These are phyloP conservation scores for Ceratothoa steindachneri DNA, from an alignment of 2,888 invertebrate genomes.

Conservation along the genomic window DNA sequence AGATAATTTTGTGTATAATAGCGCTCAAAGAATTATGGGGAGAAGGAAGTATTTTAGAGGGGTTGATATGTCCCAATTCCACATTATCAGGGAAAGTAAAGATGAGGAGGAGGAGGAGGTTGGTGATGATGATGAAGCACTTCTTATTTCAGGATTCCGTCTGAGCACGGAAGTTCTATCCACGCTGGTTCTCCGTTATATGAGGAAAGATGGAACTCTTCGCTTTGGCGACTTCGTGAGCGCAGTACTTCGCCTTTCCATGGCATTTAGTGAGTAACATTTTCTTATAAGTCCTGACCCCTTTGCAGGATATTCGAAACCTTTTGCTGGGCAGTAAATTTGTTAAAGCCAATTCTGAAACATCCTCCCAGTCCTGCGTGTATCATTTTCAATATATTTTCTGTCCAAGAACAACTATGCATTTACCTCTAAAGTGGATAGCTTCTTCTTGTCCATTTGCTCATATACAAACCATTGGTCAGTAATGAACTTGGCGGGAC, in stretches of 20 bases:
- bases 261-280: conserved; percentile 84
- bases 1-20: too few relatives aligned
- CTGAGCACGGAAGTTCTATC: conserved; percentile 78
- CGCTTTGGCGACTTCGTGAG: conserved; percentile 88
- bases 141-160: conserved; percentile 63
- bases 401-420: too few relatives aligned
- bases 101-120: too few relatives aligned
- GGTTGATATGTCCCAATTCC: too few relatives aligned
- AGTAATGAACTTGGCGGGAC: too few relatives aligned
- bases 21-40: too few relatives aligned
- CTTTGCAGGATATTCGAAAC: neutral
- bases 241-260: conserved; percentile 78
- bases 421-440: too few relatives aligned
- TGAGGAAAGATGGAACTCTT: conserved; percentile 86
- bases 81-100: too few relatives aligned
- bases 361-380: neutral
- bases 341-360: neutral
- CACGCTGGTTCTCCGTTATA: conserved; percentile 75
- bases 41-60: too few relatives aligned
- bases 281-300: conserved; percentile 45
- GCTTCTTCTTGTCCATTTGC: too few relatives aligned
- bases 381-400: neutral
- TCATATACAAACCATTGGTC: too few relatives aligned
- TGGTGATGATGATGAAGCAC: too few relatives aligned
- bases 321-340: neutral